Evolutionary conservation across 2,888 invertebrate species (phyloP), one percentile per base, ranked within the genome.

Genomic region (Nowickia ferox): DNA sequence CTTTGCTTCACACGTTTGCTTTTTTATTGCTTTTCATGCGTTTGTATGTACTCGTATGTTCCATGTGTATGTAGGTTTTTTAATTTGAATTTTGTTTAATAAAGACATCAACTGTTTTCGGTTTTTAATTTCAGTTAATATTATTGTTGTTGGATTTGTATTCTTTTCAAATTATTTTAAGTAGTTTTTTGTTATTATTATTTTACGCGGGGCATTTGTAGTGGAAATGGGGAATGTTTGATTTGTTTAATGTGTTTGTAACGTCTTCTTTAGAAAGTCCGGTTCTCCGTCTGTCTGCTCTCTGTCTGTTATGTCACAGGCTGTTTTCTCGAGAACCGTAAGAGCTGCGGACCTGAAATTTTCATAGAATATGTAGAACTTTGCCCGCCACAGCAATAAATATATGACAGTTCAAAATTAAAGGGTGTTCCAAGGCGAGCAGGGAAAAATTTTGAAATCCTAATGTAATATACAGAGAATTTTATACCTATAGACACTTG

Each of bases 11-110:
- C 77, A 81, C 77, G 72, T 77, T 69, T 65, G 63, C 69, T 68
- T 46, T 66, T 85, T 75, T 77, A 75, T 72, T 85, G 57, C 42
- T 86, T 78, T 82, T 53, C 69, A 83, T 30, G 5, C 30, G 6
- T 6, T 6, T 2, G 2, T 22, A 22, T 22, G 22, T 22, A 22
- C 22, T 2, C 6, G 6, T 30, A 30, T 6, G 2, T 30, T 30
- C 3, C 4, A 30, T 30, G 6, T 30, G 30, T 30, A 6, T 30
- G 30, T 80, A 22, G n/a, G 30, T 15, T n/a, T 59, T 77, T 55
- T 19, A 13, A 53, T 75, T 75, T 44, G 30, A 59, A 57, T 42
- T 65, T 77, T 44, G 66, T 72, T 68, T 13, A 75, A 74, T 82
- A 79, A 75, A 82, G 69, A 69, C 72, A 66, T 83, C 55, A 74